phyloP scores from a whole-genome alignment of 2,797 vertebrate genomes.

The Melanotaenia boesemani region DNA sequence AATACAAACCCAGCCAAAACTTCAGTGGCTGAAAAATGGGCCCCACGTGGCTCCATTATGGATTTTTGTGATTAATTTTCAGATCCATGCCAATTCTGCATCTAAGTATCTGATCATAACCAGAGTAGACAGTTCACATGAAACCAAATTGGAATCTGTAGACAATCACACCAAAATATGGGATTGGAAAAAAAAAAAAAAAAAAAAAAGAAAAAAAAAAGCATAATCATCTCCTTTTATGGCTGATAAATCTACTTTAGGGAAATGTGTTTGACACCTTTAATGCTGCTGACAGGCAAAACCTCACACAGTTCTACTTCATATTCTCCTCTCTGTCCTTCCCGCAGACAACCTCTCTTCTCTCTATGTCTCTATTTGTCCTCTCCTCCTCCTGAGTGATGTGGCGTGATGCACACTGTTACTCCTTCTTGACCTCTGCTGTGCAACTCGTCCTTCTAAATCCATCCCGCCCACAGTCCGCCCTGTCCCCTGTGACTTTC shows the following conservation, averaged over 20 bases:
- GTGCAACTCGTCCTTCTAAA: slow-evolving; percentile 5
- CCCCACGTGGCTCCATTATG: too few species aligned
- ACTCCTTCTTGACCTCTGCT: slow-evolving; percentile 37
- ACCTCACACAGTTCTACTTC: not conserved
- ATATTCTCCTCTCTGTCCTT: slow-evolving; percentile 1
- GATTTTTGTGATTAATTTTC: too few species aligned
- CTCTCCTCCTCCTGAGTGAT: slow-evolving; percentile 23
- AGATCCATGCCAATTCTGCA: too few species aligned
- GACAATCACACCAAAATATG: too few species aligned
- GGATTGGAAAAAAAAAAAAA: too few species aligned
- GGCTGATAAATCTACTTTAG: slow-evolving; percentile 1
- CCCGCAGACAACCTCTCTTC: not conserved
- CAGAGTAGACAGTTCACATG: too few species aligned
- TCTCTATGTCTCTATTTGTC: slow-evolving; percentile 4
- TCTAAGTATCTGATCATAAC: too few species aligned
- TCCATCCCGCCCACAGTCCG: slow-evolving; percentile 1
- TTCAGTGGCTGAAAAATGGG: too few species aligned
- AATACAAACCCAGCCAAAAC: too few species aligned
- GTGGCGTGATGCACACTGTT: slow-evolving; percentile 30
- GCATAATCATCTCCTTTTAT: not conserved
- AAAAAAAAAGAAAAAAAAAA: too few species aligned
- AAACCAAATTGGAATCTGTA: too few species aligned
- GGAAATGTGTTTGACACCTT: too few species aligned
- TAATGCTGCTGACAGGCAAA: not conserved
- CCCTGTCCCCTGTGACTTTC: not conserved